Evolutionary conservation across 2,113 vertebrate genomes (phyloP).

Genomic region (Dromas ardeola): DNA sequence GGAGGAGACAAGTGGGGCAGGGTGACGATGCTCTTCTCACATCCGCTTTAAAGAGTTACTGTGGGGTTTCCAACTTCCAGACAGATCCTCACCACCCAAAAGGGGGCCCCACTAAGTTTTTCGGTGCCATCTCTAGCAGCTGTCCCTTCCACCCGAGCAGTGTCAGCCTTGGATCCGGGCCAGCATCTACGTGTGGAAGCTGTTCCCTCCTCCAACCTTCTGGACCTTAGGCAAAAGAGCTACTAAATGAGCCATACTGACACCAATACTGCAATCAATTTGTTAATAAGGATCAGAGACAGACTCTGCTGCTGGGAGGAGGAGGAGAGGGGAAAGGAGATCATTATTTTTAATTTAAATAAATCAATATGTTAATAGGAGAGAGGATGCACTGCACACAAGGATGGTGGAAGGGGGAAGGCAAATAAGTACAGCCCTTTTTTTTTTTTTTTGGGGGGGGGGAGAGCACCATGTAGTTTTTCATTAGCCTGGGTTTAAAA

Average conservation of each 20-base stretch:
- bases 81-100: background rate
- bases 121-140: background rate
- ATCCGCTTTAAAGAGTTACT: background rate
- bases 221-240: constrained; percentile 54
- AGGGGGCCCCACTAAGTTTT: background rate
- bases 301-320: constrained; percentile 51
- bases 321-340: constrained; percentile 12
- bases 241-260: constrained; percentile 68
- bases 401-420: background rate
- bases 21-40: background rate
- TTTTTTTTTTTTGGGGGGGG: background rate
- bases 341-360: constrained; percentile 76
- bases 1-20: background rate
- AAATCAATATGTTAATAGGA: constrained; percentile 67
- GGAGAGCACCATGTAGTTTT: background rate
- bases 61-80: background rate
- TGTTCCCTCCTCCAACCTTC: constrained; percentile 41
- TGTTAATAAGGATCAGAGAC: constrained; percentile 58
- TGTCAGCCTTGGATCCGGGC: constrained; percentile 23
- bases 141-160: background rate
- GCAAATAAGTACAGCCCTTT: background rate
- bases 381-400: background rate
- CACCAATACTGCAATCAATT: constrained; percentile 68
- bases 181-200: constrained; percentile 50
- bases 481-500: background rate